A percentile compares a stretch with the other conserved stretches of the same genome.
Conservation (phyloP, 2,888 invertebrate genomes). For the Lasioglossum calceatum region DNA sequence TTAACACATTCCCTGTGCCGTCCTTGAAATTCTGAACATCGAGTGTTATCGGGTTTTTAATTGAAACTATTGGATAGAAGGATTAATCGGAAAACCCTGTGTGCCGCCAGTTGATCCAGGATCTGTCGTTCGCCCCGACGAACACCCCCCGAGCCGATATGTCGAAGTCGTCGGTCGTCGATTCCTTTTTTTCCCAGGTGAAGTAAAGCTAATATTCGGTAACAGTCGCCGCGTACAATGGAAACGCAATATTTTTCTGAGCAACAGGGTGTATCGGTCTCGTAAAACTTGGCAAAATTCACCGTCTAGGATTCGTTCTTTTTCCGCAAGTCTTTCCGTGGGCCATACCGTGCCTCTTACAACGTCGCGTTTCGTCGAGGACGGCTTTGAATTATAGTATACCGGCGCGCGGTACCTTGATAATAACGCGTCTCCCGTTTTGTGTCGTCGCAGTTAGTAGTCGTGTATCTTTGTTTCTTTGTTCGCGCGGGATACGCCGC, state of each 20-base stretch:
- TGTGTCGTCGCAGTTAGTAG: conserved; percentile 7
- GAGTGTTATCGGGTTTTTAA: background rate
- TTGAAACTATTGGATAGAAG: background rate
- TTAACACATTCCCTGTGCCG: background rate
- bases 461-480: conserved; percentile 21
- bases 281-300: conserved; percentile 29
- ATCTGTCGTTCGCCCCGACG: background rate
- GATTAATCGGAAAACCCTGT: background rate
- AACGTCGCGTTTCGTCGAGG: conserved; percentile 15
- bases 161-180: background rate
- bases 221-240: background rate
- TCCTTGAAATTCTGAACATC: background rate
- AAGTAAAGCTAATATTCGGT: background rate
- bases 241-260: background rate
- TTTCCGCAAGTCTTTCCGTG: background rate
- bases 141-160: background rate
- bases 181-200: background rate
- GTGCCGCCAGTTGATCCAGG: background rate
- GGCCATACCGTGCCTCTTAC: background rate
- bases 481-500: background rate
- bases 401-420: background rate
- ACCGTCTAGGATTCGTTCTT: background rate
- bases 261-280: conserved; percentile 11
- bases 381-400: conserved; percentile 26
- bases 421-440: conserved; percentile 31